Base-by-base conservation (phyloP, 2,797 vertebrate species). In the Pangasius sanitwongsei region DNA sequence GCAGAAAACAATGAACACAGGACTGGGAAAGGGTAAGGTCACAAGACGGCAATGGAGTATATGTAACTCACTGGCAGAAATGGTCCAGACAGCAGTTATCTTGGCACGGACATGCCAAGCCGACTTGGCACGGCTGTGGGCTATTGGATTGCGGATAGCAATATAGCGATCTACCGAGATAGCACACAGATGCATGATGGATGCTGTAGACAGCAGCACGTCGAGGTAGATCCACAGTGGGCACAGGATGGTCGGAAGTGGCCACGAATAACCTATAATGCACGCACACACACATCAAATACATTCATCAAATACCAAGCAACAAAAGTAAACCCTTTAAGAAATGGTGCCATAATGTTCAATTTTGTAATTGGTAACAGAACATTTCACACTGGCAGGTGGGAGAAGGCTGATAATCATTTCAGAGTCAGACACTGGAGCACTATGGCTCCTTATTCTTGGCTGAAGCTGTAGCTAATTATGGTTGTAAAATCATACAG, bases 151-250 rank as follows among this genome's bases (percentile, higher is more conserved):
- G 48, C 89, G 91, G 70, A 91, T 91, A 82, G 91, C 91, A 85
- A 91, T 87, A 3, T 91, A 91, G 28, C 91, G 89, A 85, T 91
- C 91, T 57, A 91, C 48, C 1, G 91, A 91, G 28, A 91, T 91
- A 37, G 91, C 91, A 48, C 91, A 91, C 57, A 91, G 85, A 69
- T 91, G 91, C 88, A 91, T 91, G 83, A 91, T 91, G n/a, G 91
- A 91, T 59, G 91, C 88, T 0, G 91, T 91, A 48, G 91, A 91
- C 61, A 91, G 80, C 59, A 91, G 81, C 53, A 91, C 91, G 65
- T 91, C 91, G 50, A 91, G 63, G 74, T 91, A 91, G 84, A 91
- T 91, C 89, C 91, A 91, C 50, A 91, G 37, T 23, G 91, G 89
- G 85, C 91, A 91, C 34, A 91, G 31, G 44, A 83, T 44, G 11